Evolutionary conservation across 2,113 vertebrate genomes (phyloP), one percentile per base, ranked within the genome.

Genomic region (Saguinus imperator): DNA sequence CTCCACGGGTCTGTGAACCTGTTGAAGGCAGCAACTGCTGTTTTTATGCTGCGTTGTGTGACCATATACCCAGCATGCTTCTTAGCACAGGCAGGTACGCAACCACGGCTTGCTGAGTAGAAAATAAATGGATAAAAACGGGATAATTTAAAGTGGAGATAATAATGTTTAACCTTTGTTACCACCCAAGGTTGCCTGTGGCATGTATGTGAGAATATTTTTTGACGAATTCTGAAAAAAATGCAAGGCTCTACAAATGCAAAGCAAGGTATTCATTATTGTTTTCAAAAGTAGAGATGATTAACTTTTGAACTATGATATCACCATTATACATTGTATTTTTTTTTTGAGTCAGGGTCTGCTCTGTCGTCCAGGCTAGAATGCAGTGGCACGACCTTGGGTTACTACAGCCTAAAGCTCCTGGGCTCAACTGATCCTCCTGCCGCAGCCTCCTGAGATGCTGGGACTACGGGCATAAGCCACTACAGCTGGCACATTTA

Each of bases 191-290:
- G 43, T 73, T 81, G 70, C 84, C 81, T 6, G 14, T 61, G 61
- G 84, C 48, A 23, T 75, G n/a, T 82, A 89, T 52, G 52, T 20
- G 70, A 90, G 77, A 66, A 23, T 95, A 45, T 70, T 76, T 70
- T 82, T 64, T 70, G n/a, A 52, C 88, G 72, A 82, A 81, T 40
- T 88, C 68, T 89, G 87, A 96, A 94, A 64, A 64, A 76, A 94
- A 82, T 48, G 37, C 13, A 5, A 94, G 61, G 32, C 18, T 50
- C 52, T 27, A 35, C 43, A 29, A 58, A 72, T 37, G 80, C 18
- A 70, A 66, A 79, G 61, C 35, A 79, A 77, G 17, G 40, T 82
- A 43, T 29, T 87, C n/a, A 14, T 79, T 52, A n/a, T 80, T 83
- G 45, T 87, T 94, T 93, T 43, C 48, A 61, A 86, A 95, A 90